Percentiles rank a stretch among this genome's conserved stretches.
These are phyloP conservation scores for Amorpha juglandis DNA, from an alignment of 2,888 invertebrate genomes.

Conservation along the genomic window DNA sequence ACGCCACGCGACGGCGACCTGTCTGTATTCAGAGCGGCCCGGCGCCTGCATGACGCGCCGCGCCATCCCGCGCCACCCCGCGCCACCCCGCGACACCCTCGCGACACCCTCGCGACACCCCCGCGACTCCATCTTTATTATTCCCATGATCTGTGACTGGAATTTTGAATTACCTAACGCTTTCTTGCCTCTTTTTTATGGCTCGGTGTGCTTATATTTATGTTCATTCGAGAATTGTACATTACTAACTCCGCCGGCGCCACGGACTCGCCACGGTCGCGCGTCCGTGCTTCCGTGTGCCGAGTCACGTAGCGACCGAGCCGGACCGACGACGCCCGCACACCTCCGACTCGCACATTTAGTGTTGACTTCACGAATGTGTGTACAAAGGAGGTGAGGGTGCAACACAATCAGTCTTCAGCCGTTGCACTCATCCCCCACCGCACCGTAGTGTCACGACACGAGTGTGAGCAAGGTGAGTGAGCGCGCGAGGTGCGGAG, in stretches of 20 bases:
- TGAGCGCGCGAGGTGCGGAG: background rate
- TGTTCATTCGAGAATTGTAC: slow-evolving; percentile 53
- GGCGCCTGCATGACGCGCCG: slow-evolving; percentile 40
- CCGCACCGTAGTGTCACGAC: background rate
- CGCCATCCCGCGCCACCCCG: slow-evolving; percentile 39
- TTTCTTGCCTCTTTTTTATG: slow-evolving; percentile 77
- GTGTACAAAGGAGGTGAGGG: background rate
- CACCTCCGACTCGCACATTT: background rate
- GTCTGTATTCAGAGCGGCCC: slow-evolving; percentile 72
- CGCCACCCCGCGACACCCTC: slow-evolving; percentile 33
- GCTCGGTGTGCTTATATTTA: slow-evolving; percentile 80
- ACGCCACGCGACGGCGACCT: slow-evolving; percentile 40
- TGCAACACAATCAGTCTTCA: background rate
- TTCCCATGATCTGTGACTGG: slow-evolving; percentile 72
- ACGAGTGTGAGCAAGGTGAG: background rate
- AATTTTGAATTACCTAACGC: slow-evolving; percentile 77
- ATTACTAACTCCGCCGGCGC: slow-evolving; percentile 26
- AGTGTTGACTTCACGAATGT: background rate
- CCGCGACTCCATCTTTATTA: slow-evolving; percentile 30
- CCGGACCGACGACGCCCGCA: slow-evolving; percentile 5
- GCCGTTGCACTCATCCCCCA: background rate
- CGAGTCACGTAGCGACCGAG: background rate
- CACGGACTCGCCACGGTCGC: background rate
- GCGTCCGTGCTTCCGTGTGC: background rate
- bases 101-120: slow-evolving; percentile 40